These are phyloP conservation scores for Dexiosoma caninum DNA, from an alignment of 2,888 invertebrate genomes.

Conservation along the genomic window DNA sequence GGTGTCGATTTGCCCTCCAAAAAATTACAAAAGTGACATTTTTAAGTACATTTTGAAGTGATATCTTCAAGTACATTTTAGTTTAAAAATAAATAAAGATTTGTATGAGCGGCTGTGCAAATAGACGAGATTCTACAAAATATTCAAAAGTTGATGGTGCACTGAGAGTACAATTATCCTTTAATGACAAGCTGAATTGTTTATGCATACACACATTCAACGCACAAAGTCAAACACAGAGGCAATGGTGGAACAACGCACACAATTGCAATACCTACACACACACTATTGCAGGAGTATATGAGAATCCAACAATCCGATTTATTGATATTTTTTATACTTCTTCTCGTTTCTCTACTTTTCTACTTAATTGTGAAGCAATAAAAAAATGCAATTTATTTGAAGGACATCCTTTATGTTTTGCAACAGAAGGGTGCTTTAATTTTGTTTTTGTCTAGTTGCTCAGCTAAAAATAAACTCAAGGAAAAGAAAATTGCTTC, in stretches of 20 bases:
- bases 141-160: not conserved
- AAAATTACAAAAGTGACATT: constrained; percentile 40
- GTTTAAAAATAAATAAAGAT: constrained; percentile 37
- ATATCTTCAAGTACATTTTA: constrained; percentile 36
- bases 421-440: constrained; percentile 43
- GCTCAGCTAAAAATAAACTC: constrained; percentile 1
- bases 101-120: not conserved
- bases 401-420: constrained; percentile 71
- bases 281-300: not conserved
- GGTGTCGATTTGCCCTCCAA: constrained; percentile 18
- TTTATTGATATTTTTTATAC: constrained; percentile 19
- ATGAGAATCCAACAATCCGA: not conserved
- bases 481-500: constrained; percentile 28
- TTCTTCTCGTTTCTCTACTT: not conserved
- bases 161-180: constrained; percentile 19
- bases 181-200: constrained; percentile 29
- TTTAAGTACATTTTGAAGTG: constrained; percentile 40
- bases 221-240: not conserved
- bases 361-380: constrained; percentile 72
- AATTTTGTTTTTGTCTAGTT: constrained; percentile 10
- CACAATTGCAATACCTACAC: not conserved
- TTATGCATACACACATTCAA: constrained; percentile 7
- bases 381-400: constrained; percentile 73
- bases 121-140: not conserved
- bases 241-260: too few relatives aligned